Conservation (phyloP, 1,140 invertebrate genomes). For the Mercenaria mercenaria region DNA sequence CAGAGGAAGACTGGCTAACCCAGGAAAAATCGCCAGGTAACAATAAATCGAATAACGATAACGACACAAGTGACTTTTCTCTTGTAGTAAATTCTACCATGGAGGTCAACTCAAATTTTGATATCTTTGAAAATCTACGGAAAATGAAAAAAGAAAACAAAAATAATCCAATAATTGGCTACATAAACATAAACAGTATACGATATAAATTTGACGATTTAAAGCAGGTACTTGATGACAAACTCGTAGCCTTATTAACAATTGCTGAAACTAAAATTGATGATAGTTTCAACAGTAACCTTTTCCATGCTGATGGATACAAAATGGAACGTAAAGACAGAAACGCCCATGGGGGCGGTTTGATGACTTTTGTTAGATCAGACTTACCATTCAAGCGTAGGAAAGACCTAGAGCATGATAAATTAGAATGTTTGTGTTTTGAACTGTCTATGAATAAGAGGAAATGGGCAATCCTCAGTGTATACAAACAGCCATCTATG, state of each 20-base stretch:
- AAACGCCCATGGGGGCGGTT: neutral
- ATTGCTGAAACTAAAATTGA: neutral
- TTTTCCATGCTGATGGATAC: neutral
- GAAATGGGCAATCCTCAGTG: neutral
- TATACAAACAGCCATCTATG: neutral
- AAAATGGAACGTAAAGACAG: neutral
- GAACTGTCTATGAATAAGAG: neutral
- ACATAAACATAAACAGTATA: constrained; percentile 28
- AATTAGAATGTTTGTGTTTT: neutral
- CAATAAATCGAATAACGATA: too few relatives aligned
- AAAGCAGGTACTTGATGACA: neutral
- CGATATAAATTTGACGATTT: constrained; percentile 6
- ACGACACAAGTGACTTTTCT: neutral
- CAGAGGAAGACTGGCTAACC: neutral
- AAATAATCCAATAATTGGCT: neutral
- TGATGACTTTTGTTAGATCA: neutral
- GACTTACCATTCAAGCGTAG: neutral
- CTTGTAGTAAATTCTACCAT: too few relatives aligned
- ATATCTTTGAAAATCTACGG: too few relatives aligned
- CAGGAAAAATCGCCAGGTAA: neutral
- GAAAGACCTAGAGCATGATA: neutral
- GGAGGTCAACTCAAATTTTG: too few relatives aligned
- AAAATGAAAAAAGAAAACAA: neutral
- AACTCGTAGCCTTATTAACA: neutral
- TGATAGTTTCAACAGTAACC: neutral